These are phyloP conservation scores for Paramisgurnus dabryanus DNA, from an alignment of 2,113 vertebrate genomes.

Conservation along the genomic window DNA sequence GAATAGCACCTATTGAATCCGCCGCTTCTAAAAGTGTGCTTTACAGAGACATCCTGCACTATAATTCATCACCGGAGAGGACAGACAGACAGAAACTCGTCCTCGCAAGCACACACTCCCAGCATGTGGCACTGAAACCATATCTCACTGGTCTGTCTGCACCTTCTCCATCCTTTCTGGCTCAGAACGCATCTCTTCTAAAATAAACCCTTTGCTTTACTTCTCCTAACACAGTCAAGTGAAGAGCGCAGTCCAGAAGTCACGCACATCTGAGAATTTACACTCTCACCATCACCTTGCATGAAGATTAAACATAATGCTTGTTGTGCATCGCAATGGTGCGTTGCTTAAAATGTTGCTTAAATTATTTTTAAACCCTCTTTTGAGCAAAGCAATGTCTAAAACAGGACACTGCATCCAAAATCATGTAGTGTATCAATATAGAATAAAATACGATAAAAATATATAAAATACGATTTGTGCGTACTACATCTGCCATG, in stretches of 20 bases:
- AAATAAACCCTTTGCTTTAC: constrained; percentile 50
- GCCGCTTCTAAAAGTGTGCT: constrained; percentile 19
- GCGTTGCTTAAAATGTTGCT: too few species aligned
- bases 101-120: constrained; percentile 9
- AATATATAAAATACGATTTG: too few species aligned
- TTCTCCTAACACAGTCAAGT: constrained; percentile 18
- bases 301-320: neutral
- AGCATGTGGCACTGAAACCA: constrained; percentile 39
- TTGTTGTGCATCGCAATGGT: neutral
- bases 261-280: neutral
- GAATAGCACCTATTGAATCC: constrained; percentile 33
- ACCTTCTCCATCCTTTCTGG: constrained; percentile 47
- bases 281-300: neutral
- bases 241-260: neutral
- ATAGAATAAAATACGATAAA: too few species aligned
- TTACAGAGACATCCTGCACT: neutral
- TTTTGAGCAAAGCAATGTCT: too few species aligned
- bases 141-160: constrained; percentile 50
- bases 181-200: constrained; percentile 53
- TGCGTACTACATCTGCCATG: too few species aligned
- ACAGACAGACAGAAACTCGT: constrained; percentile 2
- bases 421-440: too few species aligned
- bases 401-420: too few species aligned
- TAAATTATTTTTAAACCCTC: too few species aligned
- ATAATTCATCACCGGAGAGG: constrained; percentile 26